Conservation (phyloP, 2,113 vertebrate genomes). For the Eurystomus gularis region DNA sequence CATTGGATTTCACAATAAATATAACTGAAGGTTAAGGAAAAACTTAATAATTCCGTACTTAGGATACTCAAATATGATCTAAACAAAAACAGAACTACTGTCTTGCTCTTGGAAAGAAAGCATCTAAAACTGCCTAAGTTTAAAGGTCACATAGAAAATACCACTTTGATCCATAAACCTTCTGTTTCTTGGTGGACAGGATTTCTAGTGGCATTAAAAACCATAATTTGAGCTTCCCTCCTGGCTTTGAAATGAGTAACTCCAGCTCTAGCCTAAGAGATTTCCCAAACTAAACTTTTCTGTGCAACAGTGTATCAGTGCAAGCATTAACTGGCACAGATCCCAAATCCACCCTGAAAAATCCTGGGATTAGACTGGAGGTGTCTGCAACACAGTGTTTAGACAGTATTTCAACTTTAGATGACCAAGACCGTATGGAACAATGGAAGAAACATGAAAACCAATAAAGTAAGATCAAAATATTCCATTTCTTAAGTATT, state of each 20-base stretch:
- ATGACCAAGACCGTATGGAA: background rate
- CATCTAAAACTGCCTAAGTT: rapidly evolving
- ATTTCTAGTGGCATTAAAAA: background rate
- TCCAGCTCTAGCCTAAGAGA: background rate
- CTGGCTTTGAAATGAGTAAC: background rate
- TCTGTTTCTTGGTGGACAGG: background rate
- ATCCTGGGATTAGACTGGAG: background rate
- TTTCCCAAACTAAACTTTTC: background rate
- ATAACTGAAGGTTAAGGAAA: background rate
- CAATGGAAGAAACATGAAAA: background rate
- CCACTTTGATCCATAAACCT: background rate
- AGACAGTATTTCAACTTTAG: background rate
- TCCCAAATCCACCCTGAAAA: background rate
- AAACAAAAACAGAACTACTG: background rate
- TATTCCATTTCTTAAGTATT: background rate
- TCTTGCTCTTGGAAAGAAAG: background rate
- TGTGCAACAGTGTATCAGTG: background rate
- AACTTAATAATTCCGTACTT: background rate
- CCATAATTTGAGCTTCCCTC: background rate
- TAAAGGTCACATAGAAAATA: background rate
- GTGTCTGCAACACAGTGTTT: background rate
- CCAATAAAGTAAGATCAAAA: background rate
- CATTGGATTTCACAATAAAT: background rate
- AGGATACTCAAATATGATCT: background rate
- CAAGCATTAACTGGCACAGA: background rate